Evolutionary conservation across 1,140 invertebrate species (phyloP).

Genomic region (Drosophila bocqueti): DNA sequence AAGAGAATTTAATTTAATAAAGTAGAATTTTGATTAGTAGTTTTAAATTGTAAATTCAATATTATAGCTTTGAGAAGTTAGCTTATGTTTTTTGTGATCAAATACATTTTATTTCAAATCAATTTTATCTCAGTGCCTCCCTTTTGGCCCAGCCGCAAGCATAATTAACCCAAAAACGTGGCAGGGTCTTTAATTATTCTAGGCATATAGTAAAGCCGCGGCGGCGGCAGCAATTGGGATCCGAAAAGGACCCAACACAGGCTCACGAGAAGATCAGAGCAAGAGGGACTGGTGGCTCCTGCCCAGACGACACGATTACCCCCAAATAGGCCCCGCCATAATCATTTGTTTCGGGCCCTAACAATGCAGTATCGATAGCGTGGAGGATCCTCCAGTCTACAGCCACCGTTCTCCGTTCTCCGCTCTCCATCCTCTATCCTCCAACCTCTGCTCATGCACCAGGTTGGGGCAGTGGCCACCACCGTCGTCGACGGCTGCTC

Average conservation of each 20-base stretch:
- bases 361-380: slow-evolving; percentile 73
- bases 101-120: no score
- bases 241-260: slow-evolving; percentile 43
- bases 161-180: slow-evolving; percentile 57
- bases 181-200: slow-evolving; percentile 51
- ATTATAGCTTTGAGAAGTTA: no score
- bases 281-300: slow-evolving; percentile 11
- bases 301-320: slow-evolving; percentile 73
- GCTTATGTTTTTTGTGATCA: background rate
- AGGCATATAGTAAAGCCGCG: slow-evolving; percentile 25
- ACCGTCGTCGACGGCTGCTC: slow-evolving; percentile 22
- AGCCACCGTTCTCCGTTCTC: background rate
- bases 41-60: no score
- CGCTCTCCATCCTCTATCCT: background rate
- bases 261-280: slow-evolving; percentile 29
- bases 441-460: slow-evolving; percentile 12
- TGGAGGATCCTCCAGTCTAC: slow-evolving; percentile 25
- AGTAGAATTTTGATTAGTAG: no score
- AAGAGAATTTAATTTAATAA: no score
- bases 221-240: slow-evolving; percentile 20
- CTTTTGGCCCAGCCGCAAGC: slow-evolving; percentile 5
- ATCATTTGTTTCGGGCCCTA: slow-evolving; percentile 74
- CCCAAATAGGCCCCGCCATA: slow-evolving; percentile 74
- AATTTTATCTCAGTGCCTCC: slow-evolving; percentile 16
- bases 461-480: slow-evolving; percentile 38